A percentile compares a stretch with the other conserved stretches of the same genome.
These are phyloP conservation scores for Nautilus pompilius DNA, from an alignment of 1,140 invertebrate genomes.

Conservation along the genomic window DNA sequence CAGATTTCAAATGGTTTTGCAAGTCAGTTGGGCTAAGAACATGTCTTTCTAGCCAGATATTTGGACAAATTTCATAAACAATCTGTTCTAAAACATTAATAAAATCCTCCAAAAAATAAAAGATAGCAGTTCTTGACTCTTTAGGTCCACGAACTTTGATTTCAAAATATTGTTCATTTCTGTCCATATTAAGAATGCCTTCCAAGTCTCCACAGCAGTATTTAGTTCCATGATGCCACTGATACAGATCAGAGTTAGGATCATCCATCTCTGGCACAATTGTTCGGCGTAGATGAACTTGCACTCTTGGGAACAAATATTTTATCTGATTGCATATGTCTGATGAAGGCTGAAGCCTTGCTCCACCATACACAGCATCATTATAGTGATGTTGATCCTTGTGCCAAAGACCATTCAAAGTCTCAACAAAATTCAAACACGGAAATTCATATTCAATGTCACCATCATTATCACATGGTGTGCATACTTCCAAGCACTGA, in stretches of 20 bases:
- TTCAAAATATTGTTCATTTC: constrained; percentile 55
- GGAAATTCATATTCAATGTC: constrained; percentile 79
- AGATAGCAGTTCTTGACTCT: constrained; percentile 50
- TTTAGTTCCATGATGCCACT: constrained; percentile 79
- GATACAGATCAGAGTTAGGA: constrained; percentile 67
- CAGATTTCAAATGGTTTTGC: constrained; percentile 61
- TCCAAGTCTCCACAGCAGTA: constrained; percentile 71
- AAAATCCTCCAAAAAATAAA: constrained; percentile 75
- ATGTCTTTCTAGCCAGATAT: constrained; percentile 66
- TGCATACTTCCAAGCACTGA: constrained; percentile 69
- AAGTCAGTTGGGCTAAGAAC: constrained; percentile 62
- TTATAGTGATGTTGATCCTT: constrained; percentile 62
- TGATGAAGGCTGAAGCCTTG: constrained; percentile 62
- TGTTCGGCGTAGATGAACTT: constrained; percentile 67
- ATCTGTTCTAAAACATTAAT: constrained; percentile 69
- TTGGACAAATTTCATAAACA: constrained; percentile 66
- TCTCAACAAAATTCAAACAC: constrained; percentile 72
- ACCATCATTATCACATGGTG: constrained; percentile 72
- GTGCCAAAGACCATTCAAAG: constrained; percentile 72
- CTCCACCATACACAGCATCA: constrained; percentile 67
- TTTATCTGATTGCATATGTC: constrained; percentile 63
- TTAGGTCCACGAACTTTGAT: constrained; percentile 71
- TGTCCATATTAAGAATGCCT: constrained; percentile 69
- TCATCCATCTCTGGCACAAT: constrained; percentile 60
- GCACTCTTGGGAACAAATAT: constrained; percentile 70